Conservation (phyloP, 1,140 invertebrate species). For the Dendroctonus ponderosae region DNA sequence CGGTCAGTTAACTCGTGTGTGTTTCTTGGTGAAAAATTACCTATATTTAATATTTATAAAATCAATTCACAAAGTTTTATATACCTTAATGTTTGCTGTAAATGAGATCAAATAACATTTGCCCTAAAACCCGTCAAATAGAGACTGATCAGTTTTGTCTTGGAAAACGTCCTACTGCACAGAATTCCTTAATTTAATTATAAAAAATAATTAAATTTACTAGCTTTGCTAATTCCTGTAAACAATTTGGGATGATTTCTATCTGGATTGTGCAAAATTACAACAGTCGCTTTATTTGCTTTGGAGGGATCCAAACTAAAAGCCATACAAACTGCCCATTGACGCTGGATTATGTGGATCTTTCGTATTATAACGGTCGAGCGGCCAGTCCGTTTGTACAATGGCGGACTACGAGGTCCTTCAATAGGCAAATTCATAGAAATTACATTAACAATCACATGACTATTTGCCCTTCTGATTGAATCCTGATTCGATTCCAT, state of each 20-base stretch:
- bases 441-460: constrained; percentile 52
- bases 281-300: not conserved
- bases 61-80: no score
- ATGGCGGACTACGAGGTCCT: constrained; percentile 39
- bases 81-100: no score
- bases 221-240: not conserved
- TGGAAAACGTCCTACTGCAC: no score
- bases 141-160: no score
- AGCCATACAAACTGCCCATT: constrained; percentile 44
- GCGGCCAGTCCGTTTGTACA: constrained; percentile 39
- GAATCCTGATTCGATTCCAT: constrained; percentile 19
- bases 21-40: no score
- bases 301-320: constrained; percentile 1
- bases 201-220: no score
- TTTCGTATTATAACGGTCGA: constrained; percentile 47
- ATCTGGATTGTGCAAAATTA: not conserved
- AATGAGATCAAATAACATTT: no score
- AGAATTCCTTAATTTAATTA: no score
- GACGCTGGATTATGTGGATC: constrained; percentile 43
- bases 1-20: no score
- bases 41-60: no score
- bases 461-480: constrained; percentile 45
- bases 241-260: not conserved
- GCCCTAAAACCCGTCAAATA: no score
- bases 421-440: constrained; percentile 48